Conservation (phyloP, 1,140 invertebrate genomes). For the Neotoxoptera formosana region DNA sequence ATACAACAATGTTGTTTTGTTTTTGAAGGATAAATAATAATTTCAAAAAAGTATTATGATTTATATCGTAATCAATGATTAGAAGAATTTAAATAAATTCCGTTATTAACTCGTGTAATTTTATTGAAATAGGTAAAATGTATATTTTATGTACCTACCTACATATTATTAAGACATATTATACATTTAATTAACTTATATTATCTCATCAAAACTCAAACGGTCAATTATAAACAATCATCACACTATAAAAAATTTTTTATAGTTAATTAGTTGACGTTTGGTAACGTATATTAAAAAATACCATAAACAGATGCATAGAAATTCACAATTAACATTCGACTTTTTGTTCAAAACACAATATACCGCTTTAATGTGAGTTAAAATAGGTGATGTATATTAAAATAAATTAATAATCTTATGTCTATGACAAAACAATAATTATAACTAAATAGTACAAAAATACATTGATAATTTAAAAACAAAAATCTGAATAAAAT, state of each 20-base stretch:
- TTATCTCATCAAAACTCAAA: not conserved
- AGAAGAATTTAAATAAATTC: not conserved
- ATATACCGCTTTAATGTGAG: not conserved
- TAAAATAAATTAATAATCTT: too few relatives aligned
- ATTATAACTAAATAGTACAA: not conserved
- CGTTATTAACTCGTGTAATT: not conserved
- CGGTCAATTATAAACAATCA: conserved; percentile 17
- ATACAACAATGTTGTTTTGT: not conserved
- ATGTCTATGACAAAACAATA: not conserved
- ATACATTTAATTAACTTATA: not conserved
- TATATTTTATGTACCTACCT: not conserved
- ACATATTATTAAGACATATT: not conserved
- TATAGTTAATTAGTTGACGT: not conserved
- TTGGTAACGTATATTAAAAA: not conserved
- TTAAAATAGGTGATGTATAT: not conserved
- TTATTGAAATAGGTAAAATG: not conserved
- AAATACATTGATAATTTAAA: not conserved
- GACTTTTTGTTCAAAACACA: not conserved
- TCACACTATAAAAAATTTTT: not conserved
- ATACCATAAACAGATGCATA: not conserved
- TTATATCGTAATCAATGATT: not conserved
- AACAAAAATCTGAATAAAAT: not conserved
- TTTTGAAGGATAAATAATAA: conserved; percentile 27
- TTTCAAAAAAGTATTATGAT: not conserved
- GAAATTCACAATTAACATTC: not conserved